phyloP scores from a whole-genome alignment of 1,140 invertebrate genomes.

The Ceratitis capitata region DNA sequence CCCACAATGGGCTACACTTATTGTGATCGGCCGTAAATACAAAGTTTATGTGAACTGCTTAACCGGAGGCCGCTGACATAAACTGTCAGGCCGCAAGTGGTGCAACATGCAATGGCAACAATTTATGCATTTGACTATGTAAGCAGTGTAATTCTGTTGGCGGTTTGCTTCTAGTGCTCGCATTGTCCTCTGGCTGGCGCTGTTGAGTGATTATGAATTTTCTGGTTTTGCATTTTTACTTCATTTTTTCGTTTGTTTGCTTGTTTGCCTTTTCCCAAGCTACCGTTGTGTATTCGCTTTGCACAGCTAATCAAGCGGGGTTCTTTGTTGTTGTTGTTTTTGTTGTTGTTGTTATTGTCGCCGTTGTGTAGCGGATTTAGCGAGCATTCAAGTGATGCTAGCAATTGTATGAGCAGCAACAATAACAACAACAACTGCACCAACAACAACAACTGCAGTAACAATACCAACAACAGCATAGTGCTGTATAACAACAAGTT shows the following conservation, averaged over 20 bases:
- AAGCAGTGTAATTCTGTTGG: not conserved
- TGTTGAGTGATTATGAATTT: not conserved
- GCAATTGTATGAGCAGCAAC: conserved; percentile 2
- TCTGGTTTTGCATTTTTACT: not conserved
- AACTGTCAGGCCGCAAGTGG: conserved; percentile 21
- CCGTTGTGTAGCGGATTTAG: conserved; percentile 14
- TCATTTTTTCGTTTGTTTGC: not conserved
- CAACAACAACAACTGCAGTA: not conserved
- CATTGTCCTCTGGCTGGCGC: not conserved
- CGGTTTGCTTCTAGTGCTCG: not conserved
- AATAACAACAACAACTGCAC: not conserved
- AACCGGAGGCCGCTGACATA: conserved; percentile 14
- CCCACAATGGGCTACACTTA: not conserved
- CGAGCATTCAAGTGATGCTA: conserved; percentile 12
- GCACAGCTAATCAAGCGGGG: not conserved
- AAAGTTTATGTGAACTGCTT: not conserved
- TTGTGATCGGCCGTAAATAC: conserved; percentile 6
- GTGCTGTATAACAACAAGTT: conserved; percentile 1
- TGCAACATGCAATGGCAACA: conserved; percentile 10
- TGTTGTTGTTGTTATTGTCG: not conserved
- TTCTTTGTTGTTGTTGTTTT: not conserved
- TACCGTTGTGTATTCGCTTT: not conserved
- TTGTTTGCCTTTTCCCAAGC: not conserved
- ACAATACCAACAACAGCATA: not conserved
- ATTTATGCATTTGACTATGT: conserved; percentile 5